These are phyloP conservation scores for Daboia siamensis DNA, from an alignment of 2,113 vertebrate genomes.

Conservation along the genomic window DNA sequence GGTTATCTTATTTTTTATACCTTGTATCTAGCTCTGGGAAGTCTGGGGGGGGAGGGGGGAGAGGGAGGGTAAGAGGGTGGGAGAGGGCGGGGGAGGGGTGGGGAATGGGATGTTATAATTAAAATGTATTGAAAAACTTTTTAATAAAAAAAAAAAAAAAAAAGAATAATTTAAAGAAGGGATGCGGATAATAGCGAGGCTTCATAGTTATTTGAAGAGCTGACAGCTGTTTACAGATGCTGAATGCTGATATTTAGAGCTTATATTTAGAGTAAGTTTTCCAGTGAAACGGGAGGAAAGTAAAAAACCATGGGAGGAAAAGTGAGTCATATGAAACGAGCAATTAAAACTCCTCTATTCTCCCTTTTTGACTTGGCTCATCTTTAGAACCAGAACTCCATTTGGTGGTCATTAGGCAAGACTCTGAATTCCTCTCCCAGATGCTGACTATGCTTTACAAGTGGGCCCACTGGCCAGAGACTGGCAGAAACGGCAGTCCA, in stretches of 20 bases:
- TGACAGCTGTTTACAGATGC: neutral
- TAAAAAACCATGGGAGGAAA: neutral
- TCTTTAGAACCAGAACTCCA: neutral
- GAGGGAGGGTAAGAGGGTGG: too few species aligned
- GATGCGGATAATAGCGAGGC: neutral
- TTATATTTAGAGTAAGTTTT: neutral
- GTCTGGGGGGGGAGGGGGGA: too few species aligned
- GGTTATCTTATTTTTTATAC: too few species aligned
- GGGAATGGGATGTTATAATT: too few species aligned
- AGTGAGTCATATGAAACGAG: neutral
- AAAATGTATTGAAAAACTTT: too few species aligned
- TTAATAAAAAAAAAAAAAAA: too few species aligned
- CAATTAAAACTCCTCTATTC: neutral
- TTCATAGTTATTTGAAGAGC: neutral
- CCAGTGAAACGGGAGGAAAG: neutral
- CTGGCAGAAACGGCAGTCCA: neutral
- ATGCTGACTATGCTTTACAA: neutral
- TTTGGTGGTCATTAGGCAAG: neutral
- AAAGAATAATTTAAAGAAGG: neutral
- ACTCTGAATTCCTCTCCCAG: too few species aligned
- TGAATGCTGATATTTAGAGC: neutral
- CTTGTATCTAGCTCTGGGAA: too few species aligned
- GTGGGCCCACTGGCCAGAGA: neutral
- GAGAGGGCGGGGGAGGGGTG: too few species aligned
- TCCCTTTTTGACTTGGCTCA: neutral